Conservation (phyloP, 2,113 vertebrate species). For the Stictonetta naevosa region DNA sequence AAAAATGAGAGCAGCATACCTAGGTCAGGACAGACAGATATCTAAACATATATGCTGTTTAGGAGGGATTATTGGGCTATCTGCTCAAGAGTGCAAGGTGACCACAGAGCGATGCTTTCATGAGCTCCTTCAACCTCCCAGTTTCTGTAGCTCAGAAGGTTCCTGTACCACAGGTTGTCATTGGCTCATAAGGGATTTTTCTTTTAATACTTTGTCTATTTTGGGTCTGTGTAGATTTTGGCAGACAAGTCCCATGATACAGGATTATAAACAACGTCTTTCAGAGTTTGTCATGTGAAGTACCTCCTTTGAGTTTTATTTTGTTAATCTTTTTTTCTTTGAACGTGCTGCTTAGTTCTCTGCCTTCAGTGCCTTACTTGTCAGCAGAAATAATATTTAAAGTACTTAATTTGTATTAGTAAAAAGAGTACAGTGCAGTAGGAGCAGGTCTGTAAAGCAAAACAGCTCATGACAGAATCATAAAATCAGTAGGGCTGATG, state of each 20-base stretch:
- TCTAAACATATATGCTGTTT: not conserved
- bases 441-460: not conserved
- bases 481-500: not conserved
- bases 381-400: not conserved
- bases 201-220: not conserved
- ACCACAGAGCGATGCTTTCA: not conserved
- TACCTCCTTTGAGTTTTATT: not conserved
- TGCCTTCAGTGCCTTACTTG: not conserved
- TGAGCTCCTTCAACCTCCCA: not conserved
- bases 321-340: no score
- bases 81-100: not conserved
- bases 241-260: not conserved
- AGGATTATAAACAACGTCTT: not conserved
- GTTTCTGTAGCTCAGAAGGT: not conserved
- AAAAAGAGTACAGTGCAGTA: not conserved
- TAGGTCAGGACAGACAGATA: not conserved
- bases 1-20: accelerated
- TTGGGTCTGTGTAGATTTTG: not conserved
- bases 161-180: not conserved
- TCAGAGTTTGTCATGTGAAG: not conserved
- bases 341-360: not conserved
- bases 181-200: not conserved
- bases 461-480: not conserved
- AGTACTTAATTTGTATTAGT: not conserved
- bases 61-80: not conserved